Evolutionary conservation across 1,140 invertebrate genomes (phyloP), one percentile per base, ranked within the genome.

Genomic region (Pseudomyrmex flavicornis): DNA sequence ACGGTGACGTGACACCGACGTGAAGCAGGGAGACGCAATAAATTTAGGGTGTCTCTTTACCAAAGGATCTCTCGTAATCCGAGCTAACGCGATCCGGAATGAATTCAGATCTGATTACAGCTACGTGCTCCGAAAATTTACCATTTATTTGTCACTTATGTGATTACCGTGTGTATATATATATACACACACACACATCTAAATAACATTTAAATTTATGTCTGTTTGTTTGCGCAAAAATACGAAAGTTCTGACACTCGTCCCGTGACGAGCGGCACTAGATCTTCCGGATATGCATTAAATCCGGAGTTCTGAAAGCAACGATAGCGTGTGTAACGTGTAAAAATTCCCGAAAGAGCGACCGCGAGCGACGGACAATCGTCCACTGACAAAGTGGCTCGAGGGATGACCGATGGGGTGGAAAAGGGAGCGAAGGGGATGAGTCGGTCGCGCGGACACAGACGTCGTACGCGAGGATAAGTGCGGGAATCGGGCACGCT

Each of bases 41-140:
- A 87, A 88, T 92, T 90, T 70, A 62, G 83, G 86, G 91, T 90
- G 72, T 92, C 88, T 85, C 76, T 77, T 93, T 90, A 90, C 88
- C 89, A 92, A 92, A 92, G 88, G 80, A 82, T 61, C 90, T 35
- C 35, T 5, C 5, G 91, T 88, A 92, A 92, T 88, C 83, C 86
- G 88, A 93, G 89, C 84, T 72, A 75, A 35, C 26, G 87, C 46
- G 83, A 87, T 79, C 83, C 83, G 79, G 85, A 88, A 91, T 83
- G 90, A 88, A 89, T 84, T 86, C 84, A 85, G 88, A 89, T 92
- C 89, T 75, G 86, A 89, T 92, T 90, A 85, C 91, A 77, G 82
- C 90, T 89, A 91, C 92, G 92, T 92, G 92, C 91, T 88, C 75
- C 88, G 90, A 89, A 90, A 86, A 88, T 69, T 17, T 58, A 7